phyloP scores from a whole-genome alignment of 2,113 vertebrate species.

The Athene noctua region DNA sequence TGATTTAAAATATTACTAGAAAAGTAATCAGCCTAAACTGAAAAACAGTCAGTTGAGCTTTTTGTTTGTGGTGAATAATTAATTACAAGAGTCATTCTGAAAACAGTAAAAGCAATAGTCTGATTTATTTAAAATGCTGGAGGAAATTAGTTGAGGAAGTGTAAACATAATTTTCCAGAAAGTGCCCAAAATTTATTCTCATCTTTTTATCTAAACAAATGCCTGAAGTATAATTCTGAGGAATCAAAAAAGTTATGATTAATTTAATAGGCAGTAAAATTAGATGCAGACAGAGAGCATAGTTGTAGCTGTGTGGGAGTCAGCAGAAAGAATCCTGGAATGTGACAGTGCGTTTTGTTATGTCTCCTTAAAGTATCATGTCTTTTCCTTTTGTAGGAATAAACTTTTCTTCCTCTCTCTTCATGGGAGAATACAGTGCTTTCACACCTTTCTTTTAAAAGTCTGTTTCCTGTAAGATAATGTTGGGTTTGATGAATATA shows the following conservation, averaged over 20 bases:
- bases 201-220: background rate
- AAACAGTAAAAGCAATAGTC: background rate
- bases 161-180: background rate
- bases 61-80: background rate
- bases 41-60: background rate
- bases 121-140: background rate
- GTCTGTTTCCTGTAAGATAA: background rate
- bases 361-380: background rate
- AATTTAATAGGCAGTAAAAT: slow-evolving; percentile 24
- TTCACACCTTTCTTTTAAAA: background rate
- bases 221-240: background rate
- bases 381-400: background rate
- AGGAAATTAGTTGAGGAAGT: background rate
- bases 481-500: background rate
- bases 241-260: background rate
- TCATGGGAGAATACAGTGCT: background rate
- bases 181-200: background rate
- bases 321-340: background rate
- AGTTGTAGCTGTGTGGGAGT: background rate
- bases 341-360: background rate
- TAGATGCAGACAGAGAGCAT: background rate
- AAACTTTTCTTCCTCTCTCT: background rate
- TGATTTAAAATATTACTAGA: background rate
- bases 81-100: background rate
- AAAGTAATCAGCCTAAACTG: background rate